A percentile compares a stretch with the other conserved stretches of the same genome.
Evolutionary conservation across 2,113 vertebrate species (phyloP).

Genomic region (Macroglossus sobrinus): DNA sequence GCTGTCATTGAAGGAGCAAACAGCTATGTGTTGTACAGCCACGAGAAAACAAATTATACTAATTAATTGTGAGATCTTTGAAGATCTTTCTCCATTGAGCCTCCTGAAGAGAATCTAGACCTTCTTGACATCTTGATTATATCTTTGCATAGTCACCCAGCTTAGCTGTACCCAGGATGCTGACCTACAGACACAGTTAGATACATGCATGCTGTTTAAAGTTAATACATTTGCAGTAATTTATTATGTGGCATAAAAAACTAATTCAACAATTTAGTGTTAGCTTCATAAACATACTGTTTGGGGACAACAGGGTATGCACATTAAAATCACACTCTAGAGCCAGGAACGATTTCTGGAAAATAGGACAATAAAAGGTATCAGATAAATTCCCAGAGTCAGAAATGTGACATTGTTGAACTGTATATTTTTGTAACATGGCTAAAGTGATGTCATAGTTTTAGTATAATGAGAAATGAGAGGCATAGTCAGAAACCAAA

Average conservation of each 20-base stretch:
- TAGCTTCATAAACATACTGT: background rate
- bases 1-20: background rate
- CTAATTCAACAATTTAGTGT: background rate
- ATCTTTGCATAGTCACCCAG: background rate
- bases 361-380: background rate
- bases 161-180: background rate
- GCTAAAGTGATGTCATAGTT: background rate
- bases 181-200: background rate
- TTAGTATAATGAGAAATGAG: background rate
- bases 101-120: background rate
- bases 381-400: background rate
- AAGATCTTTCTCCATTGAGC: background rate
- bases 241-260: background rate
- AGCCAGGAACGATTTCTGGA: background rate
- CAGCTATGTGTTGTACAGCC: background rate
- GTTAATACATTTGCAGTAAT: background rate
- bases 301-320: background rate
- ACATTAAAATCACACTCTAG: background rate
- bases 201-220: background rate
- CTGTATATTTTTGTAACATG: background rate
- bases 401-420: background rate
- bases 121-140: background rate
- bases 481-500: background rate
- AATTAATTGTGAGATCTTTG: background rate
- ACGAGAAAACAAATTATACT: background rate